A percentile compares a stretch with the other conserved stretches of the same genome.
phyloP scores from a whole-genome alignment of 1,140 invertebrate species.

The Ctenoplectra terminalis region DNA sequence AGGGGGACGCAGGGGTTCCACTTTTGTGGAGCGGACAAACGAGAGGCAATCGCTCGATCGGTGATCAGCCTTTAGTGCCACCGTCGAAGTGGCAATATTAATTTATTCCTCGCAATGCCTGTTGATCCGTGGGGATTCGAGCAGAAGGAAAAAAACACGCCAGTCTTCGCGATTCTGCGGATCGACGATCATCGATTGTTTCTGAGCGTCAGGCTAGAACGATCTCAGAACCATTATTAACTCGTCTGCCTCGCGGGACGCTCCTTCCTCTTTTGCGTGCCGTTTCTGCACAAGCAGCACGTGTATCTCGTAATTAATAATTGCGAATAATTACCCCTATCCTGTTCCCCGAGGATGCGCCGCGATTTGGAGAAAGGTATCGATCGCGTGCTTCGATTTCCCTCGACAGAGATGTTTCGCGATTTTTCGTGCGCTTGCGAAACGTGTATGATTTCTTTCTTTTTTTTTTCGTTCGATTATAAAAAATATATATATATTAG shows the following conservation, averaged over 20 bases:
- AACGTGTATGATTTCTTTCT: not conserved
- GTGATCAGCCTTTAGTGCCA: constrained; percentile 54
- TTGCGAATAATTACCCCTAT: constrained; percentile 61
- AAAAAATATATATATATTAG: no score
- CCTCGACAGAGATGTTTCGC: not conserved
- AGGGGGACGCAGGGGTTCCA: constrained; percentile 7
- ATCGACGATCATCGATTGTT: constrained; percentile 75
- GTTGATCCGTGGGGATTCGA: constrained; percentile 58
- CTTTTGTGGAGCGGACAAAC: constrained; percentile 57
- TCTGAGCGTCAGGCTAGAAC: constrained; percentile 73
- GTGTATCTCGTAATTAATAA: constrained; percentile 58
- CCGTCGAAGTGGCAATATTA: constrained; percentile 72
- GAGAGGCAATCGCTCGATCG: constrained; percentile 66
- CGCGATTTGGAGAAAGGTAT: not conserved
- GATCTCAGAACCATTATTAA: constrained; percentile 71
- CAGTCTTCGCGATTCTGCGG: constrained; percentile 64
- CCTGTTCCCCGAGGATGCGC: constrained; percentile 23
- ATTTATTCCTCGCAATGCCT: constrained; percentile 66
- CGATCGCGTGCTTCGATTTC: not conserved
- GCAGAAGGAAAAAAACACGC: not conserved
- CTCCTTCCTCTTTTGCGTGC: constrained; percentile 18
- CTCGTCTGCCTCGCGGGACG: constrained; percentile 47
- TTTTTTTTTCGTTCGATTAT: not conserved
- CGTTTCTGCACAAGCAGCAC: constrained; percentile 16
- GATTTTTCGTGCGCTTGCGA: not conserved